Conservation (phyloP, 2,888 invertebrate genomes). For the Catocala nupta region DNA sequence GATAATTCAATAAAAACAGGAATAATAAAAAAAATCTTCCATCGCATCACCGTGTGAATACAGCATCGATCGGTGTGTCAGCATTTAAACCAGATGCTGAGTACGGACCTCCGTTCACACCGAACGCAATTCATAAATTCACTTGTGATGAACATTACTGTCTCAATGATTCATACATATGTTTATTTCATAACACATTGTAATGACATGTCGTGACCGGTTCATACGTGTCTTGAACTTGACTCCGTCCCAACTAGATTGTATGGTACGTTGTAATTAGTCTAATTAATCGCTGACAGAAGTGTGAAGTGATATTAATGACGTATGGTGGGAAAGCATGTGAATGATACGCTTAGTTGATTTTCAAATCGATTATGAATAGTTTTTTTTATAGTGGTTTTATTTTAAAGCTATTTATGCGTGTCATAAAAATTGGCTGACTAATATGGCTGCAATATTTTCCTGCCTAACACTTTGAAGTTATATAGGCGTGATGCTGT, state of each 20-base stretch:
- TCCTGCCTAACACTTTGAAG: no score
- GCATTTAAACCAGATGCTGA: slow-evolving; percentile 24
- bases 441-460: no score
- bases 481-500: no score
- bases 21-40: no score
- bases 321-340: slow-evolving; percentile 55
- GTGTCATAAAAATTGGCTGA: no score
- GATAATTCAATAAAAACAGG: no score
- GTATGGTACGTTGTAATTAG: slow-evolving; percentile 74
- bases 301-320: slow-evolving; percentile 59
- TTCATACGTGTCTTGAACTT: slow-evolving; percentile 79
- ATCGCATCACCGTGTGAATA: slow-evolving; percentile 9
- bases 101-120: slow-evolving; percentile 33
- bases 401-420: no score
- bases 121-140: slow-evolving; percentile 68
- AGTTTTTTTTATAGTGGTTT: no score
- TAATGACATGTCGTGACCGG: slow-evolving; percentile 81
- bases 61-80: slow-evolving; percentile 10
- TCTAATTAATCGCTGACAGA: slow-evolving; percentile 67
- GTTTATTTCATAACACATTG: slow-evolving; percentile 74
- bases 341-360: slow-evolving; percentile 30
- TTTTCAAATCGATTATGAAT: no score
- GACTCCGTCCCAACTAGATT: slow-evolving; percentile 73
- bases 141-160: slow-evolving; percentile 68
- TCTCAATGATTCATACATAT: slow-evolving; percentile 67